Evolutionary conservation across 1,140 invertebrate genomes (phyloP), one percentile per base, ranked within the genome.

Genomic region (Dinoponera quadriceps): DNA sequence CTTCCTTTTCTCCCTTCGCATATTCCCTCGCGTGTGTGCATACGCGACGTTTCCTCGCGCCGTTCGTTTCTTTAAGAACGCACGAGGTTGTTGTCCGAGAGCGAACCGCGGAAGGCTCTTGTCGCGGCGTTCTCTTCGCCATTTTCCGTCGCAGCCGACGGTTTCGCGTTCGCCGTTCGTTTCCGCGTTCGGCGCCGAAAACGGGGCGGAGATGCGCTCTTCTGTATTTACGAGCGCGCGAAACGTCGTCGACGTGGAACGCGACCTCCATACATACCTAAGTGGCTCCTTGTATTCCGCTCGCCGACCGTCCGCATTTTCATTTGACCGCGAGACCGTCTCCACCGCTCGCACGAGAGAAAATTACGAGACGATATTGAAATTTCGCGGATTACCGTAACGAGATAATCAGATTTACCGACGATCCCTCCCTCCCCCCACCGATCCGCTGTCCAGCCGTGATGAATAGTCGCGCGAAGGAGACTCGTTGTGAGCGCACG

Each of bases 251-350:
- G 51, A 49, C 55, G 29, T n/a, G 3, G 7, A 69, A 78, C n/a
- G 16, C 49, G 18, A 18, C 22, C 22, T 20, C 11, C 38, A 44
- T 22, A 25, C 54, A 20, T 59, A 59, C 25, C 57, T 29, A 48
- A 78, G 75, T 20, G 29, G 65, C 22, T 55, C 14, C 63, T 69
- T 55, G 29, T 68, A 66, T 78, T 78, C 62, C 22, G 33, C 38
- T 69, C 33, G 33, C 7, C 59, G 29, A 51, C 44, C 20, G n/a
- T 38, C 48, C 33, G 48, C 63, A 16, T 68, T 78, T 78, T 38
- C 38, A 78, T 78, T 20, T 44, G 55, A 68, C 33, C 22, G 29
- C 33, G 18, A 22, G 20, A n/a, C 9, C 25, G 25, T 14, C 18
- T 7, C 22, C 7, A 16, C 29, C 13, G 55, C 11, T 22, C 0